These are phyloP conservation scores for Folsomia candida DNA, from an alignment of 2,888 invertebrate species.

Conservation along the genomic window DNA sequence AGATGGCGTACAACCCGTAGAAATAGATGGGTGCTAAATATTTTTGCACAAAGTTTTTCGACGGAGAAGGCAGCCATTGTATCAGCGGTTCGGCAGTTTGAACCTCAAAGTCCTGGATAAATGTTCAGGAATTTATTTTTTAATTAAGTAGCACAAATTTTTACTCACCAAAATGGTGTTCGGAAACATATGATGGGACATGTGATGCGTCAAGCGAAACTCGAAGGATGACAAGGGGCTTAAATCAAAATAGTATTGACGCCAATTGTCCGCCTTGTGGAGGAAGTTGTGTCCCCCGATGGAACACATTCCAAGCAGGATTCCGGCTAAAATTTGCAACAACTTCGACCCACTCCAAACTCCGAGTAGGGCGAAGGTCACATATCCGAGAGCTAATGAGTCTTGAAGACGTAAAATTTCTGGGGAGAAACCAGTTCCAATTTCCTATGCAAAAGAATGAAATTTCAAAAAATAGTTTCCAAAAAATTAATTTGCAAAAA, in stretches of 20 bases:
- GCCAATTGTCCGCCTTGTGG: slow-evolving; percentile 71
- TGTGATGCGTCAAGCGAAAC: slow-evolving; percentile 71
- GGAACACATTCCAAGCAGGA: slow-evolving; percentile 61
- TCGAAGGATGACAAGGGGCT: slow-evolving; percentile 67
- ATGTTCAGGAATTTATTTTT: too few relatives aligned
- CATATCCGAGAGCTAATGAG: slow-evolving; percentile 34
- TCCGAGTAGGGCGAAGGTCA: slow-evolving; percentile 40
- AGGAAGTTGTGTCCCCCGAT: slow-evolving; percentile 73
- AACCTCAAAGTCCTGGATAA: slow-evolving; percentile 34
- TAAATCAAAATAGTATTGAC: slow-evolving; percentile 75
- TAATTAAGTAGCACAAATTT: too few relatives aligned
- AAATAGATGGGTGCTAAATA: neutral
- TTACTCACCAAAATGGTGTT: slow-evolving; percentile 65
- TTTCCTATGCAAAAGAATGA: too few relatives aligned
- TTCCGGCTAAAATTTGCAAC: slow-evolving; percentile 59
- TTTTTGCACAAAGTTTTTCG: neutral
- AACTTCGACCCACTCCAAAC: slow-evolving; percentile 52
- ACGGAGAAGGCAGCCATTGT: slow-evolving; percentile 6
- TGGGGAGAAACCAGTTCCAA: slow-evolving; percentile 42
- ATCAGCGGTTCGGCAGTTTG: slow-evolving; percentile 32
- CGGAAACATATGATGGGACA: slow-evolving; percentile 76
- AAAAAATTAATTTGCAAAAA: too few relatives aligned
- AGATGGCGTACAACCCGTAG: slow-evolving; percentile 13
- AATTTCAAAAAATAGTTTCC: too few relatives aligned
- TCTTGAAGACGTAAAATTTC: slow-evolving; percentile 42